Base-by-base conservation (phyloP, 1,140 invertebrate species). In the Hycleus cichorii region DNA sequence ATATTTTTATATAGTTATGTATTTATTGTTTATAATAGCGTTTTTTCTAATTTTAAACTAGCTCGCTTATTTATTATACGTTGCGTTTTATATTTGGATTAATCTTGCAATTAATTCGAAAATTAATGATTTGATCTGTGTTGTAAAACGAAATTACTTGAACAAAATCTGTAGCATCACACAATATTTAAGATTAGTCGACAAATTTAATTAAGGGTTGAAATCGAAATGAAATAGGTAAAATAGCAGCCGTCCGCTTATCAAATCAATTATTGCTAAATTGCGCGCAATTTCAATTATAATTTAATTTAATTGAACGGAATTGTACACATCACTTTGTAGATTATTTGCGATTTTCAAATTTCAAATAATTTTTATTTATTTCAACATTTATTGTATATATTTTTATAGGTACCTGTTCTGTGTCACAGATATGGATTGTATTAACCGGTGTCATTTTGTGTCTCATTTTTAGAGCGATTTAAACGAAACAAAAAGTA, bases 331-430 rank as follows among this genome's bases (percentile, higher is more conserved):
- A 60, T 57, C 49, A 50, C 54, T 4, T 32, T 5, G 4, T 32
- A 5, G 32, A 5, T 32, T 32, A 25, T 24, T 48, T 18, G 18
- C 18, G 18, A 18, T 18, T 18, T 1, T 18, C 18, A 18, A 27
- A 18, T 12, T n/a, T 12, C 25, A 48, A 48, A 9, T 25, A 3
- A 6, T 49, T 38, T 38, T 39, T 39, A 10, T 39, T 25, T 42
- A 10, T 42, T 42, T 42, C 40, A n/a, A 3, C 11, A 42, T 42
- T 39, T 42, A 42, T 42, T 42, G n/a, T 39, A 25, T 49, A 38
- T 18, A 49, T 69, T 69, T 66, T 69, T 68, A 69, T 68, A 71
- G 65, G 69, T 71, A 71, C 69, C 69, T 71, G 69, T 71, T 69
- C 60, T 69, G 58, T 68, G 62, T 69, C 59, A 60, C 60, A 59